Conservation (phyloP, 2,113 vertebrate species). For the Balaenoptera acutorostrata region DNA sequence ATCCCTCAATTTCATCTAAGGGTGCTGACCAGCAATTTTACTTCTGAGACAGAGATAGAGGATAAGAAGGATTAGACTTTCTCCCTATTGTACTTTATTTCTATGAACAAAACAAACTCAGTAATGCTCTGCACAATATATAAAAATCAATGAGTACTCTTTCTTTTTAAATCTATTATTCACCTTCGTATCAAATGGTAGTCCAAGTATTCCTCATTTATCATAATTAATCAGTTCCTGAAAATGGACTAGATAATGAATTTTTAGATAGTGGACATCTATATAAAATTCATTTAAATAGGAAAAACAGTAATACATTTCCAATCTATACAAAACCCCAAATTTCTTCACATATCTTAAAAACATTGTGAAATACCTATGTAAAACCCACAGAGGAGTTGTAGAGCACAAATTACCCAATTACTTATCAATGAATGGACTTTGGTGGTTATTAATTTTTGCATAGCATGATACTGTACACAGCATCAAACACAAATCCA, state of each 20-base stretch:
- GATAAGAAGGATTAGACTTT: neutral
- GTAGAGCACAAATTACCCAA: neutral
- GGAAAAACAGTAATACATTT: neutral
- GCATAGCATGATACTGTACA: neutral
- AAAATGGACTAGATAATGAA: neutral
- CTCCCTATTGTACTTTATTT: neutral
- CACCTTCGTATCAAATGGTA: neutral
- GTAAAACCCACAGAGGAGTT: neutral
- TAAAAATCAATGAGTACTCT: neutral
- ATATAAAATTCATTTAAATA: neutral
- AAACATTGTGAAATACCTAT: neutral
- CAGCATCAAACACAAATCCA: neutral
- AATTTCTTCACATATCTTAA: neutral
- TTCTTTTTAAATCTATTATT: neutral
- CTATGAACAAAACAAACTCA: neutral
- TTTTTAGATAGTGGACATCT: neutral
- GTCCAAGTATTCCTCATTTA: neutral
- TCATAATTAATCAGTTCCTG: neutral
- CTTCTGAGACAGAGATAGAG: neutral
- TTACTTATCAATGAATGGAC: neutral
- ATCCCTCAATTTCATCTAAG: neutral
- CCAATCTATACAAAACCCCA: neutral
- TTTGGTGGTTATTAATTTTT: neutral
- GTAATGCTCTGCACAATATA: neutral
- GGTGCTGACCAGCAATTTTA: neutral